Base-by-base conservation (phyloP, 2,888 invertebrate genomes). In the Parascotia fuliginaria region DNA sequence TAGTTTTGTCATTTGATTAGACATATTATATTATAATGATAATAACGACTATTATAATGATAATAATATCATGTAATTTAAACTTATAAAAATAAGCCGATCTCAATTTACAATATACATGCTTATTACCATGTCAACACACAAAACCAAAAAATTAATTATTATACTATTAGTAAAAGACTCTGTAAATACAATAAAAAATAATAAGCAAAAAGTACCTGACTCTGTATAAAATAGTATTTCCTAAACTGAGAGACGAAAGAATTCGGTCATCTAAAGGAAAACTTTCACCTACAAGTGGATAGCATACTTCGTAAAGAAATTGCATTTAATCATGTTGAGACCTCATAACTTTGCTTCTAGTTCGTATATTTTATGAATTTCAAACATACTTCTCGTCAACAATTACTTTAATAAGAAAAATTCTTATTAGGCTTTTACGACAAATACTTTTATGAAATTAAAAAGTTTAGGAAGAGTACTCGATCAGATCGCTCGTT, bases 301-400 rank as follows among this genome's bases (percentile, higher is more conserved):
- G 76, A 51, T 55, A 56, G 82, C 85, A 90, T 88, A 87, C 85
- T 89, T 90, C 75, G 71, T 77, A 76, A 89, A 89, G 87, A 89
- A 89, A 90, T 89, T 88, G 89, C 89, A 89, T 89, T 89, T 85
- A 85, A 87, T 88, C 84, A 89, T 86, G 81, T 85, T 79, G 77
- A 77, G 79, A 85, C 81, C 81, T 81, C 80, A 82, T 81, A 88
- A 83, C 87, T 86, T 81, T 47, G 73, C 76, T 79, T 77, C 77
- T 76, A 74, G 77, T 73, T 71, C 77, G 75, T 82, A 69, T 81
- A 83, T 84, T 88, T 87, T 85, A 83, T 81, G 79, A 89, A 87
- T 85, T 87, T 79, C 78, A 62, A 64, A 79, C 61, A 70, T 87
- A 84, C 77, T 88, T 86, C 83, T 77, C 81, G 81, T 83, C 79